A percentile compares a stretch with the other conserved stretches of the same genome.
These are phyloP conservation scores for Rhopalosiphum maidis DNA, from an alignment of 1,140 invertebrate species.

Conservation along the genomic window DNA sequence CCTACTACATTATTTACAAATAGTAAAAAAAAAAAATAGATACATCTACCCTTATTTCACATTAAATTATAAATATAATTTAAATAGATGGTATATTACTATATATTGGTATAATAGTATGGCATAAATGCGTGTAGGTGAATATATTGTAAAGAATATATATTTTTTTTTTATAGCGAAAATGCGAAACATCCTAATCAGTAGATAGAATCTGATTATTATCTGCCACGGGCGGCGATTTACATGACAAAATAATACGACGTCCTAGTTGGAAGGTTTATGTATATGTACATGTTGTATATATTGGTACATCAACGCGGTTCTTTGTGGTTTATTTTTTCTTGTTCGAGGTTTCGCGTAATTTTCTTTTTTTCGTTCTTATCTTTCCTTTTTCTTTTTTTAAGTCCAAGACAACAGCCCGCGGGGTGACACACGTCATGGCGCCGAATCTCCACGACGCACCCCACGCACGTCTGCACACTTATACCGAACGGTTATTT, in stretches of 20 bases:
- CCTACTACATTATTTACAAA: neutral
- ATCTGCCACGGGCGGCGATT: slow-evolving; percentile 49
- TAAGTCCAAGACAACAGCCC: neutral
- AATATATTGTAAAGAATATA: neutral
- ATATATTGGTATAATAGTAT: neutral
- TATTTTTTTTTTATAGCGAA: neutral
- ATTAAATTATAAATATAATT: neutral
- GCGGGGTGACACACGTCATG: neutral
- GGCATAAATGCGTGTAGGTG: neutral
- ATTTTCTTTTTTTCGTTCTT: slow-evolving; percentile 11
- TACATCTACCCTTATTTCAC: neutral
- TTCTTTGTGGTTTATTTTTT: slow-evolving; percentile 35
- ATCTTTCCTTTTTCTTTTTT: neutral
- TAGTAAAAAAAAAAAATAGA: neutral
- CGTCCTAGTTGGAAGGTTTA: slow-evolving; percentile 5
- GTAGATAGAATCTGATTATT: slow-evolving; percentile 48
- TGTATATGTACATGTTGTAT: neutral
- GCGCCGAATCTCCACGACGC: neutral
- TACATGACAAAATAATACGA: slow-evolving; percentile 57
- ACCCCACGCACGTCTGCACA: neutral
- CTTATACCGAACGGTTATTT: neutral
- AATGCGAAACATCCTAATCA: slow-evolving; percentile 19
- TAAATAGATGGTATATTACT: neutral
- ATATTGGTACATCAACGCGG: neutral
- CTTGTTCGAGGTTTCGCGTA: neutral